phyloP scores from a whole-genome alignment of 2,113 vertebrate genomes.

The Antechinus flavipes region DNA sequence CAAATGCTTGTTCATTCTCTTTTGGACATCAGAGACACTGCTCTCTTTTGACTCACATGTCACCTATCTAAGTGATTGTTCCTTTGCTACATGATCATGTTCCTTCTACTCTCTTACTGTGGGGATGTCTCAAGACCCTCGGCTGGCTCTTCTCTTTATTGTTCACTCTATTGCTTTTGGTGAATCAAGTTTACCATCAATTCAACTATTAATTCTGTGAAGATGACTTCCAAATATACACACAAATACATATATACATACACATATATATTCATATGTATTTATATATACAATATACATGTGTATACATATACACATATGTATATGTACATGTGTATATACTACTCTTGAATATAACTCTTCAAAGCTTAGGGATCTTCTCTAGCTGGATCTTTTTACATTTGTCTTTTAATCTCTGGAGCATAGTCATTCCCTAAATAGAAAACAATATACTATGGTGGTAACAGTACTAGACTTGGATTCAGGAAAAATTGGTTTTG shows the following conservation, averaged over 20 bases:
- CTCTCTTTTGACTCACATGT: neutral
- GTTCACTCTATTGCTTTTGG: no score
- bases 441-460: neutral
- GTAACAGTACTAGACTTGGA: neutral
- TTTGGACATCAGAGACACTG: neutral
- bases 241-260: neutral
- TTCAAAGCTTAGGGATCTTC: neutral
- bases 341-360: neutral
- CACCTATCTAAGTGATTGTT: neutral
- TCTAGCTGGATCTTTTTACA: neutral
- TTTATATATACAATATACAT: no score
- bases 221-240: neutral
- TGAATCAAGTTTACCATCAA: neutral
- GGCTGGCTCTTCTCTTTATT: no score
- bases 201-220: neutral
- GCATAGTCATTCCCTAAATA: neutral
- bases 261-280: neutral
- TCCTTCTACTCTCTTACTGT: neutral
- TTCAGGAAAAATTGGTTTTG: neutral
- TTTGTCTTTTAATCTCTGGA: neutral
- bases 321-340: no score
- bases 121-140: neutral
- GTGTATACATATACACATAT: no score
- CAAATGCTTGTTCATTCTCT: neutral
- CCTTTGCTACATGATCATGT: neutral